phyloP scores from a whole-genome alignment of 1,140 invertebrate genomes.

The Matsumurasca onukii region DNA sequence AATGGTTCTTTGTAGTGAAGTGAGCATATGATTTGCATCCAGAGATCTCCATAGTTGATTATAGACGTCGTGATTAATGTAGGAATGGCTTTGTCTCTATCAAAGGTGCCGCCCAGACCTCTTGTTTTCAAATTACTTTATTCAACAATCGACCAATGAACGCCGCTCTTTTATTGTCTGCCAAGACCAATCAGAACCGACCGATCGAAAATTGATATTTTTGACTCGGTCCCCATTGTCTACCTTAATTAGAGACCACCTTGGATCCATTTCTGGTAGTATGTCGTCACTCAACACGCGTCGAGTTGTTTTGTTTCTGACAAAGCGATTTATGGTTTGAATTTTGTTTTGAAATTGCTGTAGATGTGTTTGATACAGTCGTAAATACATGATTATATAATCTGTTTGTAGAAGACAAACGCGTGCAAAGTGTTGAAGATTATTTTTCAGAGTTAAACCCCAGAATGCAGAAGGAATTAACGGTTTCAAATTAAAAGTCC shows the following conservation, averaged over 20 bases:
- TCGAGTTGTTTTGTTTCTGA: no score
- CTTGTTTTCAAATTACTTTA: constrained; percentile 31
- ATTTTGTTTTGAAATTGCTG: no score
- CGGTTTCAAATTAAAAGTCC: no score
- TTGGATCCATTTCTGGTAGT: constrained; percentile 19
- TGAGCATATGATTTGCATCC: constrained; percentile 19
- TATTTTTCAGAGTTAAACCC: no score
- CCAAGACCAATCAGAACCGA: constrained; percentile 18
- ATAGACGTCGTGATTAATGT: constrained; percentile 21
- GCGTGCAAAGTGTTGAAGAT: no score
- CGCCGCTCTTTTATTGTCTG: constrained; percentile 25
- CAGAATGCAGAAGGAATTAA: no score
- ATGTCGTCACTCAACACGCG: background rate
- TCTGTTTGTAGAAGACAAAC: no score
- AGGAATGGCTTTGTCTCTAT: constrained; percentile 19
- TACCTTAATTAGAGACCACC: constrained; percentile 24
- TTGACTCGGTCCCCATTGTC: constrained; percentile 24
- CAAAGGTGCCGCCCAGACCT: constrained; percentile 17
- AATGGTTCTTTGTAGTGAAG: constrained; percentile 18
- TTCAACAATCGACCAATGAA: constrained; percentile 28
- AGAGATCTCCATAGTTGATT: constrained; percentile 28
- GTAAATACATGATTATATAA: no score
- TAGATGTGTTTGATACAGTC: no score
- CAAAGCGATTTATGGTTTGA: no score
- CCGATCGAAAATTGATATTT: constrained; percentile 26